phyloP scores from a whole-genome alignment of 2,113 vertebrate genomes.

The Zingel zingel region DNA sequence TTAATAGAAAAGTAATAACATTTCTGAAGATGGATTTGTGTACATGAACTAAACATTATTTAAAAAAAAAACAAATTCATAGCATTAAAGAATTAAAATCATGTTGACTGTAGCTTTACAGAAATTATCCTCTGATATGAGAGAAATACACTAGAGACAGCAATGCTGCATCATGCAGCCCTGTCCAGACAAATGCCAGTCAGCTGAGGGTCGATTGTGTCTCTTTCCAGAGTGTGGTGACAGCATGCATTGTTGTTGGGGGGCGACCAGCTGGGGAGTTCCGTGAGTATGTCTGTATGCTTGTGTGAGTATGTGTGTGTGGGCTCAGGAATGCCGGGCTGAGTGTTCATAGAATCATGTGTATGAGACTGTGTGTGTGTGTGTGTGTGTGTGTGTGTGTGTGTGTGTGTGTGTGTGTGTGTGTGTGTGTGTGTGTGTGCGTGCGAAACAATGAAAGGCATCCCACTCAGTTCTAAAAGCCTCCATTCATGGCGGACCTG shows the following conservation, averaged over 20 bases:
- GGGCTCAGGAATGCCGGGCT: constrained; percentile 64
- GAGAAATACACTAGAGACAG: not conserved
- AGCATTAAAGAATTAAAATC: not conserved
- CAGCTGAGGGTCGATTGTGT: constrained; percentile 69
- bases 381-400: too few relatives aligned
- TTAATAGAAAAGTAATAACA: not conserved
- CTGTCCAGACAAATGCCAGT: constrained; percentile 56
- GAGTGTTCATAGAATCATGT: constrained; percentile 46
- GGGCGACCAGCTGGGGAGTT: constrained; percentile 39
- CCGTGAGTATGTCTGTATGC: constrained; percentile 8
- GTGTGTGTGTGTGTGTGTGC: constrained; percentile 31
- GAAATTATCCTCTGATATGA: not conserved
- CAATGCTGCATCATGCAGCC: constrained; percentile 58
- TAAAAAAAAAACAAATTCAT: not conserved
- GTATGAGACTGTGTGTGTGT: constrained; percentile 36
- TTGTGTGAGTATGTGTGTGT: constrained; percentile 23
- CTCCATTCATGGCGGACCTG: constrained; percentile 64
- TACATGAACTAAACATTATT: not conserved
- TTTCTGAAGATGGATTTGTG: not conserved
- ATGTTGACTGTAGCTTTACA: not conserved
- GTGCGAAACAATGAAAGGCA: constrained; percentile 64
- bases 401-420: constrained; percentile 38
- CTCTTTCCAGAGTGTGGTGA: constrained; percentile 69
- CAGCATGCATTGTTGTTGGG: constrained; percentile 63
- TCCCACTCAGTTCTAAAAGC: constrained; percentile 62